Base-by-base conservation (phyloP, 2,888 invertebrate species). In the Pseudococcus jackbeardsleyi region DNA sequence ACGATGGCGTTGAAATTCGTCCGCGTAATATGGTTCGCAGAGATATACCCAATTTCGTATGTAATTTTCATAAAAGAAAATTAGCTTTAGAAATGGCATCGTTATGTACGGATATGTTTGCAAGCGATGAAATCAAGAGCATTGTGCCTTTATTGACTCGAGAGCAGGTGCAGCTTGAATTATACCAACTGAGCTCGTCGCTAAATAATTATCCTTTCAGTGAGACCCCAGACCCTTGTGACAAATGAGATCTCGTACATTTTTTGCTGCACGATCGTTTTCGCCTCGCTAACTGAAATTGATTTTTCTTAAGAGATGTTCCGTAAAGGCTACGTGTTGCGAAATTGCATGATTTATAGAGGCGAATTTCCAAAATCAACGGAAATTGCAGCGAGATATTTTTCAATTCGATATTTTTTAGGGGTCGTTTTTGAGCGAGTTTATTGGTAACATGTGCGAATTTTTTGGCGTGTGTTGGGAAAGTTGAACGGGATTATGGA, bases 101-200 rank as follows among this genome's bases (percentile, higher is more conserved):
- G 64, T 64, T 64, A 64, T n/a, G 54, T n/a, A 64, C 22, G 64
- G 19, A 59, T 59, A 64, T 64, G 64, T 64, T 64, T 64, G 64
- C 19, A 6, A 64, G 64, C 64, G 64, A 64, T 64, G 64, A 64
- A 22, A 64, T 64, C 64, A 22, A 64, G 64, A 64, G 64, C 64
- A 64, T 64, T 64, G 64, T 64, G 64, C 12, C 64, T 64, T 19
- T 64, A 64, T 64, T 72, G 72, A 72, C 72, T 72, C 72, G 72
- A 72, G 72, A 72, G 33, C 72, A 72, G 72, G 72, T 72, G 72
- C 33, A 72, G 33, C 72, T 72, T 72, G 33, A 72, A 72, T 72
- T 72, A 72, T 72, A 72, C 72, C 72, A 72, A 72, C 72, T 72
- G 72, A 72, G 72, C 72, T 72, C 72, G 72, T 72, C 72, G 72